Base-by-base conservation (phyloP, 2,797 vertebrate genomes). In the Dendrocincla tyrannina region DNA sequence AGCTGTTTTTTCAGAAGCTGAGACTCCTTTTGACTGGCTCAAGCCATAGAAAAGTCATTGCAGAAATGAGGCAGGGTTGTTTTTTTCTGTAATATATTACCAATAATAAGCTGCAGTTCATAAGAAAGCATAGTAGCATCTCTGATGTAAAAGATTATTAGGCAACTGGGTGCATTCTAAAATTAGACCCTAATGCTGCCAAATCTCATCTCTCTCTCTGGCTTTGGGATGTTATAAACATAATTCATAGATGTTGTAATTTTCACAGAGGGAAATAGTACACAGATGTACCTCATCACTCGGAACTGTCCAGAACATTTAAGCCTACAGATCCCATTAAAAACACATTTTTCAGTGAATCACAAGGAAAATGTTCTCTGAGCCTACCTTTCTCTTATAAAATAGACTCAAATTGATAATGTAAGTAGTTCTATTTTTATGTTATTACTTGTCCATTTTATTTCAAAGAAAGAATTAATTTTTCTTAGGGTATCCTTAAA, bases 321-420 rank as follows among this genome's bases (percentile, higher is more conserved):
- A 92, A 76, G n/a, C 64, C 67, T 32, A 76, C 47, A 90, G 19
- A 58, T 78, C 69, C 46, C 53, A 90, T 92, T 91, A 92, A 94
- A 95, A 93, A 75, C 74, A 92, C 59, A 96, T 47, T 94, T 96
- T 95, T 91, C 87, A 81, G 27, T 11, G 30, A 88, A 84, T 93
- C 41, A 49, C 33, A 77, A 58, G 27, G 66, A 93, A 97, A 91
- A 88, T 44, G 27, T 76, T 87, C 52, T 64, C 55, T 60, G 35
- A 88, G 49, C 44, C 28, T 86, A 30, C 83, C 64, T 96, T 88
- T 68, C 22, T 68, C 30, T 68, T 76, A 27, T 33, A 83, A 94
- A 95, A 91, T 69, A 56, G 72, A 91, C 77, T 62, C 25, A 74
- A 92, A 74, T 96, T 28, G 94, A 92, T 95, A 90, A 89, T 95